Conservation (phyloP, 2,888 invertebrate species). For the Temnothorax unifasciatus region DNA sequence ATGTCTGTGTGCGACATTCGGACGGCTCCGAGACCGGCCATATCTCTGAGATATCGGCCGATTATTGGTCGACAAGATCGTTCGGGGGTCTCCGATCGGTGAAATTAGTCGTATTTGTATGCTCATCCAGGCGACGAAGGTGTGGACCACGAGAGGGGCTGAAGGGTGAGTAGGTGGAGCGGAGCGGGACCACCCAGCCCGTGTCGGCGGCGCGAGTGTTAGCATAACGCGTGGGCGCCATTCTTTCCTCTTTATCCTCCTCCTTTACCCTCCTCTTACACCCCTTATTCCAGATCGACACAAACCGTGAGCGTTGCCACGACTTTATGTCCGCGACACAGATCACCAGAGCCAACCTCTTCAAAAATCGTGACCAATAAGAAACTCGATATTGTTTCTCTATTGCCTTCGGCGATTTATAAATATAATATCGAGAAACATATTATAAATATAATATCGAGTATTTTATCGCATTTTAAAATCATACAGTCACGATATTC, state of each 20-base stretch:
- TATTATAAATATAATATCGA: neutral
- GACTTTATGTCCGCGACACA: constrained; percentile 60
- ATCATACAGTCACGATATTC: constrained; percentile 35
- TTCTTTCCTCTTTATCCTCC: constrained; percentile 81
- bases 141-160: constrained; percentile 77
- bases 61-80: constrained; percentile 73
- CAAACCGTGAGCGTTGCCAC: constrained; percentile 68
- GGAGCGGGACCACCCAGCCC: constrained; percentile 85
- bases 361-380: constrained; percentile 63
- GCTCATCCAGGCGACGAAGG: constrained; percentile 72
- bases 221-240: constrained; percentile 86
- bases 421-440: neutral
- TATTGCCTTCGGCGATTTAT: neutral
- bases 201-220: constrained; percentile 85
- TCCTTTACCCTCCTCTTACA: constrained; percentile 75
- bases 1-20: constrained; percentile 5
- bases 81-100: constrained; percentile 65
- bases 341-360: constrained; percentile 66
- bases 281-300: constrained; percentile 71
- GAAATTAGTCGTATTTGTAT: constrained; percentile 76
- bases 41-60: constrained; percentile 33
- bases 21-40: neutral
- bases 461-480: constrained; percentile 32
- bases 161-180: constrained; percentile 85
- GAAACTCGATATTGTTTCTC: neutral